Evolutionary conservation across 2,797 vertebrate genomes (phyloP).

Genomic region (Bradypodion pumilum): DNA sequence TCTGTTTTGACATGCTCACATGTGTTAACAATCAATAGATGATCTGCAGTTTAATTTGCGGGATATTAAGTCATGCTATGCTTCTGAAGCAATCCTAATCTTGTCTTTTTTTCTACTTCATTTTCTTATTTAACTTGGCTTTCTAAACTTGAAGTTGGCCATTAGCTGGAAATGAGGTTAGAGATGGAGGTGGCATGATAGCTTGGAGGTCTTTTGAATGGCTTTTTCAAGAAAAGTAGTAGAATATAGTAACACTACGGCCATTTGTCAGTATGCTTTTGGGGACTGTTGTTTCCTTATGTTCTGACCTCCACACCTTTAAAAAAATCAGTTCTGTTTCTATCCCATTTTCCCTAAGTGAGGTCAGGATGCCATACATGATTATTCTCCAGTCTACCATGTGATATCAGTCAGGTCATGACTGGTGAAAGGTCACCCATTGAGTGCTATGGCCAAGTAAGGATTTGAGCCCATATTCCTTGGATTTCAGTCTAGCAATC

Average conservation of each 20-base stretch:
- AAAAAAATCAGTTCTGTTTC: too few species aligned
- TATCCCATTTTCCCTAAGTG: too few species aligned
- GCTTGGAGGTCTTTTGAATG: background rate
- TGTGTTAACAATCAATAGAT: background rate
- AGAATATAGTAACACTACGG: background rate
- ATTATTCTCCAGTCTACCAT: background rate
- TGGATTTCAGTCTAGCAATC: too few species aligned
- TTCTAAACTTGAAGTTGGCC: background rate
- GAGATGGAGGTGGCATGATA: background rate
- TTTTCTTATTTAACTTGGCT: background rate
- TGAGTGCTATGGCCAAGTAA: too few species aligned
- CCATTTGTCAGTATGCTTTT: background rate
- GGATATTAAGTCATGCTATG: rapidly evolving
- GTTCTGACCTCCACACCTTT: background rate
- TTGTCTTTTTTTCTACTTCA: background rate
- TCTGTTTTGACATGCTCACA: conserved; percentile 62
- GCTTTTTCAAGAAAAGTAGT: background rate
- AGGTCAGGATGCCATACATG: background rate
- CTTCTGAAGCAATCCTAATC: background rate
- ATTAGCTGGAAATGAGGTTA: background rate
- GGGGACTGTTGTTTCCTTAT: background rate
- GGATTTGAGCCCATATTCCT: too few species aligned
- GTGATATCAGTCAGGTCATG: too few species aligned
- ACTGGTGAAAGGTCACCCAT: too few species aligned
- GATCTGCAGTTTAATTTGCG: conserved; percentile 13